phyloP scores from a whole-genome alignment of 2,888 invertebrate genomes.

The Stratiomys singularior region DNA sequence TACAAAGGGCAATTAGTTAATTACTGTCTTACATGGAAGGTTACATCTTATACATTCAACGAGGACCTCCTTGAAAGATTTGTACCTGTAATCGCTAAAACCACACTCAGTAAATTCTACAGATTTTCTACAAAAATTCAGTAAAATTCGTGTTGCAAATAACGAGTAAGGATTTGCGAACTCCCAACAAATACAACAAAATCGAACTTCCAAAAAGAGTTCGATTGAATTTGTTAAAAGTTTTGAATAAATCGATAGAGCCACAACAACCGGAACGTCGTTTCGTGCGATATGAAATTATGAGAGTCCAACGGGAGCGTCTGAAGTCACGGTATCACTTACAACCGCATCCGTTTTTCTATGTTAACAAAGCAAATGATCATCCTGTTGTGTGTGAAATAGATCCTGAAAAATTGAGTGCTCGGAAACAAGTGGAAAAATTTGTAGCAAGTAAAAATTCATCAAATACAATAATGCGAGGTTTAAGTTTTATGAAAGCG shows the following conservation, averaged over 20 bases:
- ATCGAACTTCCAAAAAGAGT: background rate
- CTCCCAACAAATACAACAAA: too few relatives aligned
- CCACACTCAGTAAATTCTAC: too few relatives aligned
- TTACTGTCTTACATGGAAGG: too few relatives aligned
- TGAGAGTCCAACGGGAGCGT: background rate
- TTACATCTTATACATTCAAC: too few relatives aligned
- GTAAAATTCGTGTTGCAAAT: too few relatives aligned
- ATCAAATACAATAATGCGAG: conserved; percentile 47
- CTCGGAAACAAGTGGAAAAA: conserved; percentile 43
- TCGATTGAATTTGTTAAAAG: conserved; percentile 1
- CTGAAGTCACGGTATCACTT: conserved; percentile 6
- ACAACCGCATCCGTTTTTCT: conserved; percentile 31
- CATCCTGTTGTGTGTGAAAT: conserved; percentile 9
- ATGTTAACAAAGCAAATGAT: background rate
- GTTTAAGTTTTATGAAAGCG: conserved; percentile 22
- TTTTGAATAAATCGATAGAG: background rate
- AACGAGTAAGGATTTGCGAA: too few relatives aligned
- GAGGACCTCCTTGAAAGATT: too few relatives aligned
- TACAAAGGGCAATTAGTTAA: too few relatives aligned
- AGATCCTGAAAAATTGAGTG: conserved; percentile 22
- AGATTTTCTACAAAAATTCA: too few relatives aligned
- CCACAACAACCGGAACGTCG: background rate
- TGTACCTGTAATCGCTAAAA: too few relatives aligned
- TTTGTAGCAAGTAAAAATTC: conserved; percentile 48
- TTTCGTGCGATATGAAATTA: background rate